A percentile compares a stretch with the other conserved stretches of the same genome.
Conservation (phyloP, 2,888 invertebrate genomes). For the Agrotis exclamationis region DNA sequence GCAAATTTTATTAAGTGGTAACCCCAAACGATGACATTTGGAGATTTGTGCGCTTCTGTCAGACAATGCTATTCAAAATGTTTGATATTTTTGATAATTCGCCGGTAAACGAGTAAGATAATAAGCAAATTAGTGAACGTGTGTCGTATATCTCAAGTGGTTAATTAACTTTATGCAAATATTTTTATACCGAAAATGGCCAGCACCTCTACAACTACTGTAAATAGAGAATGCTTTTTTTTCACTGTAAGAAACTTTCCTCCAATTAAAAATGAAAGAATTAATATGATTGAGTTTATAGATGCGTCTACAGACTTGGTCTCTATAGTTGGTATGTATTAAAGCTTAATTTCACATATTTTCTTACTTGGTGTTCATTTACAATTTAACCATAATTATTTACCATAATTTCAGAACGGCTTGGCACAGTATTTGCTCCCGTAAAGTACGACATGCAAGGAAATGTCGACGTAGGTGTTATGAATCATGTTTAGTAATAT, state of each 20-base stretch:
- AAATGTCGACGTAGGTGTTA: constrained; percentile 93
- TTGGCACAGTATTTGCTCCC: constrained; percentile 94
- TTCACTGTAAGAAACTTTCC: constrained; percentile 88
- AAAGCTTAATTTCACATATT: background rate
- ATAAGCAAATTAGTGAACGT: constrained; percentile 50
- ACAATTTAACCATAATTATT: background rate
- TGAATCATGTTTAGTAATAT: constrained; percentile 8
- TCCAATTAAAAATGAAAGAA: constrained; percentile 88
- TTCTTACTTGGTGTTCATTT: background rate
- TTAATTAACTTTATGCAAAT: constrained; percentile 33
- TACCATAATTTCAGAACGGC: constrained; percentile 91
- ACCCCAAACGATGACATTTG: constrained; percentile 64
- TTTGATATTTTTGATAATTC: constrained; percentile 27
- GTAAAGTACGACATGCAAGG: constrained; percentile 95
- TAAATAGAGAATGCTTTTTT: constrained; percentile 66
- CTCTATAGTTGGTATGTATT: constrained; percentile 92
- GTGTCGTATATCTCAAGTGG: constrained; percentile 56
- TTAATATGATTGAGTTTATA: constrained; percentile 92
- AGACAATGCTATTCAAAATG: constrained; percentile 1
- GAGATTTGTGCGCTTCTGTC: constrained; percentile 27
- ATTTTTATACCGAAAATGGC: constrained; percentile 73
- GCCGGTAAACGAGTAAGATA: constrained; percentile 9
- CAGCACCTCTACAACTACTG: constrained; percentile 66
- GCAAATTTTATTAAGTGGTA: constrained; percentile 66
- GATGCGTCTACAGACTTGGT: constrained; percentile 92